Evolutionary conservation across 2,888 invertebrate species (phyloP).

Genomic region (Drosophila peninsularis): DNA sequence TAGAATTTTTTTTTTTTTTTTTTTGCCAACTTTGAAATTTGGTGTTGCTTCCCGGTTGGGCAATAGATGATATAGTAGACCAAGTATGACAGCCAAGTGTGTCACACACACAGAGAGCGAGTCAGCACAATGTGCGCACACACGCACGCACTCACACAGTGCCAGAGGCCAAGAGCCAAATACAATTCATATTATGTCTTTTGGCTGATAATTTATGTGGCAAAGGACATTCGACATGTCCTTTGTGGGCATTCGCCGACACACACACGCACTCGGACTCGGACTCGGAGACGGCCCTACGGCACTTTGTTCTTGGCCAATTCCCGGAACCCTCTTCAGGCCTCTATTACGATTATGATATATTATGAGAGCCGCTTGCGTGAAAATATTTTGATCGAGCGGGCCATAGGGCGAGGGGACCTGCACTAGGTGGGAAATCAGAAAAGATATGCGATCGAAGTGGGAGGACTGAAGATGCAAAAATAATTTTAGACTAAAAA

Average conservation of each 20-base stretch:
- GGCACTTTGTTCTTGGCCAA: not conserved
- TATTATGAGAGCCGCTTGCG: conserved; percentile 44
- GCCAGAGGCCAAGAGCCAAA: conserved; percentile 21
- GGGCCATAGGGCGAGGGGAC: not conserved
- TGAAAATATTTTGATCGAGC: conserved; percentile 74
- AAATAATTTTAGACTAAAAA: too few relatives aligned
- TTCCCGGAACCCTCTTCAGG: conserved; percentile 48
- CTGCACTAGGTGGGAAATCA: too few relatives aligned
- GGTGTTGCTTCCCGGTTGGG: conserved; percentile 53
- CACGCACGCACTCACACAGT: not conserved
- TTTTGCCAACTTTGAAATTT: conserved; percentile 65
- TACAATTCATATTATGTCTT: conserved; percentile 55
- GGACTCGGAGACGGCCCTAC: conserved; percentile 1
- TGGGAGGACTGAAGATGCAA: too few relatives aligned
- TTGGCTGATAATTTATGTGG: conserved; percentile 65
- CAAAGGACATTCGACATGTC: conserved; percentile 71
- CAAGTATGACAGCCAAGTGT: conserved; percentile 48
- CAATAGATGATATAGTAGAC: conserved; percentile 47
- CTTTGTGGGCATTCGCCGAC: conserved; percentile 63
- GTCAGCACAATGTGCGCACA: conserved; percentile 55
- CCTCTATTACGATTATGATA: conserved; percentile 64
- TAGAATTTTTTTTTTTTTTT: not conserved
- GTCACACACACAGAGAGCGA: conserved; percentile 45
- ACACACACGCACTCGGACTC: conserved; percentile 44
- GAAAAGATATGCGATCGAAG: too few relatives aligned